Evolutionary conservation across 2,113 vertebrate species (phyloP).

Genomic region (Uropsilus gracilis): DNA sequence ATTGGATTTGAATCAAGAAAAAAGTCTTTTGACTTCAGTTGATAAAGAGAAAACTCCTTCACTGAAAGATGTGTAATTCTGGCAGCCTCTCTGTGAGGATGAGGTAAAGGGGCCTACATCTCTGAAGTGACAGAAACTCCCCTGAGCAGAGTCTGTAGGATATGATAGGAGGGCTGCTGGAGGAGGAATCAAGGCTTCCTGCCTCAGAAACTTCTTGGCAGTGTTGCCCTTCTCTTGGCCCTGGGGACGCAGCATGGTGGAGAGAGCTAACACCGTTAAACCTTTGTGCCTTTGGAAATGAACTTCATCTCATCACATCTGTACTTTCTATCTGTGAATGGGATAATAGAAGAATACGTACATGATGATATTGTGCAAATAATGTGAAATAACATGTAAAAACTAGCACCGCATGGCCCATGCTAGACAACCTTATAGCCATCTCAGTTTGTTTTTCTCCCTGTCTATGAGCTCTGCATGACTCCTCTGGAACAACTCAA

Average conservation of each 20-base stretch:
- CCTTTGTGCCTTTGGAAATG: background rate
- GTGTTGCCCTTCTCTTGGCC: background rate
- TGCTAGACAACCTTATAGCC: background rate
- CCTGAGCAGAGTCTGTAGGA: background rate
- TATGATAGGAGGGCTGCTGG: background rate
- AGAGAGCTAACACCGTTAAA: background rate
- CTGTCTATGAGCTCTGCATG: background rate
- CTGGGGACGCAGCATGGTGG: background rate
- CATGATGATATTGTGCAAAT: background rate
- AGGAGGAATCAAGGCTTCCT: background rate
- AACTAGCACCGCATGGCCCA: background rate
- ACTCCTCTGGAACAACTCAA: background rate
- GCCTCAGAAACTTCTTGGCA: background rate
- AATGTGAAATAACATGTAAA: background rate
- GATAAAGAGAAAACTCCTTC: conserved; percentile 36
- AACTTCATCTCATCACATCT: background rate
- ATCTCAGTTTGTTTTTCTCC: background rate
- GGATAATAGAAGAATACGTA: background rate
- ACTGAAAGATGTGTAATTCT: conserved; percentile 11
- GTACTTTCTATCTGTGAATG: background rate
- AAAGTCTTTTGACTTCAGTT: conserved; percentile 50
- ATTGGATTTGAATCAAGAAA: conserved; percentile 64
- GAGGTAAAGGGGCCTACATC: background rate
- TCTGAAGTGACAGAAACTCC: background rate
- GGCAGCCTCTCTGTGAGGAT: background rate